Percentiles rank a stretch among this genome's conserved stretches.
Conservation (phyloP, 2,888 invertebrate genomes). For the Aporophyla lueneburgensis region DNA sequence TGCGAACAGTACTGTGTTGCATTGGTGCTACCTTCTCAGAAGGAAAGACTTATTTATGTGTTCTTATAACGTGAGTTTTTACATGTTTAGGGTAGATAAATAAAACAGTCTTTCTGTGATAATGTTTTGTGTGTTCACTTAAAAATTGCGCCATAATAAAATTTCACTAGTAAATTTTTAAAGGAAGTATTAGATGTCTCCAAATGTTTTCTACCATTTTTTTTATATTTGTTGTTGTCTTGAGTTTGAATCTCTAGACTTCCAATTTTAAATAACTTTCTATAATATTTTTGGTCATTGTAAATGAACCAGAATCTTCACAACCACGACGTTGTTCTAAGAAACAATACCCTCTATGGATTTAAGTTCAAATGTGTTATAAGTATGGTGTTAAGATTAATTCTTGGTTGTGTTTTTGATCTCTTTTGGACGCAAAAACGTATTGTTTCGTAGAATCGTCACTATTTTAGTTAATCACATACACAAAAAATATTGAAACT, state of each 20-base stretch:
- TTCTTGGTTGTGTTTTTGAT: slow-evolving; percentile 8
- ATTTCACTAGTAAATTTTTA: slow-evolving; percentile 50
- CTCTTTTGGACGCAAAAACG: slow-evolving; percentile 12
- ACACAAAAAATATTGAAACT: slow-evolving; percentile 19
- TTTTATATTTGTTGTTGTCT: neutral
- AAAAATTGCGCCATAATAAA: slow-evolving; percentile 58
- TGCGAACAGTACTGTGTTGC: neutral
- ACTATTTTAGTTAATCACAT: slow-evolving; percentile 38
- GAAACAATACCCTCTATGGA: slow-evolving; percentile 43
- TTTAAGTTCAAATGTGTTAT: neutral
- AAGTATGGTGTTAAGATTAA: neutral
- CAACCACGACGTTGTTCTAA: slow-evolving; percentile 51
- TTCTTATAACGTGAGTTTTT: neutral
- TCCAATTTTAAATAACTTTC: slow-evolving; percentile 27
- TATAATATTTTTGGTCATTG: slow-evolving; percentile 4
- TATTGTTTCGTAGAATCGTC: slow-evolving; percentile 45
- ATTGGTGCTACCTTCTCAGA: neutral
- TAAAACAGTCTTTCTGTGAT: slow-evolving; percentile 61
- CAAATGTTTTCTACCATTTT: slow-evolving; percentile 12
- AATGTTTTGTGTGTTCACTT: slow-evolving; percentile 65
- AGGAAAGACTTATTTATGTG: neutral
- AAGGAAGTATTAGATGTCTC: slow-evolving; percentile 29
- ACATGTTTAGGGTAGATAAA: slow-evolving; percentile 37
- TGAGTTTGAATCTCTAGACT: slow-evolving; percentile 25
- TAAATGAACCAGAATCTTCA: slow-evolving; percentile 46